Base-by-base conservation (phyloP, 2,113 vertebrate genomes). In the Myiagra hebetior region DNA sequence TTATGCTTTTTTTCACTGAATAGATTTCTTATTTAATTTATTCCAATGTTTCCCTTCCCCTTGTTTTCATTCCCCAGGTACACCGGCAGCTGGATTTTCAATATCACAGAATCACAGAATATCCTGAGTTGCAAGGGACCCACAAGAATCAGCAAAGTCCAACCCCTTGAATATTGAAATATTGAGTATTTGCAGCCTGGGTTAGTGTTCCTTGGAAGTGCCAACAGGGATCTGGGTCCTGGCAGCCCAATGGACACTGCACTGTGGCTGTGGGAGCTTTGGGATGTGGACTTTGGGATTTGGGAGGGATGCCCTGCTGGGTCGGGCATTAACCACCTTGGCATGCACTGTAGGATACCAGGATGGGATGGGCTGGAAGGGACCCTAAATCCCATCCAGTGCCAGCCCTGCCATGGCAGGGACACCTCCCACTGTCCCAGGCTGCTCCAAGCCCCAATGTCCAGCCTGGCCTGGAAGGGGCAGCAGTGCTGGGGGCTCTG, bases 261-360 rank as follows among this genome's bases (percentile, higher is more conserved):
- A 10, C 5, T 0, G 2, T 1, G 57, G 78, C 53, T 10, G 30
- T 33, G 74, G 64, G 70, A 46, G 44, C 21, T 65, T 15, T 53
- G 31, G 65, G 82, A 2, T 2, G 15, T 23, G 53, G 37, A 37
- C 21, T 65, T 15, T 53, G 31, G 65, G 82, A 2, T 2, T 17
- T 23, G 53, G 37, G 37, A 37, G 37, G 37, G 37, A 37, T 37
- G 37, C 23, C 1, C 26, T 13, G 28, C 15, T 23, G 91, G 8
- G 8, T 0, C 19, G 47, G 9, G 5, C 11, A 21, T 6, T 2
- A 3, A 5, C 20, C 12, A 11, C 3, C 21, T 21, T 7, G 6
- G 35, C 46, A 21, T 1, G 56, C 39, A 13, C 14, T 31, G 22
- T 4, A n/a, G 41, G 27, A 24, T 17, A 6, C 68, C 13, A 6